A percentile compares a stretch with the other conserved stretches of the same genome.
phyloP scores from a whole-genome alignment of 2,888 invertebrate genomes.

The Lycia hirtaria region DNA sequence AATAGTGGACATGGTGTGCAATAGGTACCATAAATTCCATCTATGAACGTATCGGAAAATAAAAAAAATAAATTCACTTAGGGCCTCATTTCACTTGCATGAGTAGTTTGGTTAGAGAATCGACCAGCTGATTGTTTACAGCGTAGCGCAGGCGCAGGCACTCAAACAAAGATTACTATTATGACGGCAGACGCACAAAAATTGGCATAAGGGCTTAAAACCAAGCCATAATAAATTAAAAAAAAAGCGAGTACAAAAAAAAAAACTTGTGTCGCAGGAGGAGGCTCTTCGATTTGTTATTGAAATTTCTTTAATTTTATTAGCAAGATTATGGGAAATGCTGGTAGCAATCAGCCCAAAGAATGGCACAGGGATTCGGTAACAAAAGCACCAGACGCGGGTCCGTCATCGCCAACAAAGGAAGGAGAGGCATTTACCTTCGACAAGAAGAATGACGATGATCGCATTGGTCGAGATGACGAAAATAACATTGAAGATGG shows the following conservation, averaged over 20 bases:
- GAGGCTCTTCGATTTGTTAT: conserved; percentile 17
- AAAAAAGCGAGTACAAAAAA: conserved; percentile 3
- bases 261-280: conserved; percentile 14
- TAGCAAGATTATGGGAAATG: conserved; percentile 88
- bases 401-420: conserved; percentile 76
- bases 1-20: too few species aligned
- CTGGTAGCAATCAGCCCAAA: conserved; percentile 89
- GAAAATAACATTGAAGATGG: conserved; percentile 88
- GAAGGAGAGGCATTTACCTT: conserved; percentile 94
- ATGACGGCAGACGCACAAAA: too few species aligned
- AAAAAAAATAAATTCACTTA: too few species aligned
- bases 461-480: conserved; percentile 86
- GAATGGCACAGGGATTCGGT: conserved; percentile 90
- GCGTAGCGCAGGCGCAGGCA: too few species aligned
- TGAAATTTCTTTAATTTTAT: conserved; percentile 10
- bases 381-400: conserved; percentile 67
- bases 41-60: too few species aligned
- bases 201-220: too few species aligned
- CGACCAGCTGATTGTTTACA: too few species aligned
- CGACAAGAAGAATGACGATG: conserved; percentile 91
- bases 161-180: too few species aligned
- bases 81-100: too few species aligned
- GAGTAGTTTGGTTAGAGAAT: too few species aligned
- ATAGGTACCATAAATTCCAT: too few species aligned
- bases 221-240: too few species aligned